Evolutionary conservation across 2,888 invertebrate genomes (phyloP), one percentile per base, ranked within the genome.

Genomic region (Stratiomys singularior): DNA sequence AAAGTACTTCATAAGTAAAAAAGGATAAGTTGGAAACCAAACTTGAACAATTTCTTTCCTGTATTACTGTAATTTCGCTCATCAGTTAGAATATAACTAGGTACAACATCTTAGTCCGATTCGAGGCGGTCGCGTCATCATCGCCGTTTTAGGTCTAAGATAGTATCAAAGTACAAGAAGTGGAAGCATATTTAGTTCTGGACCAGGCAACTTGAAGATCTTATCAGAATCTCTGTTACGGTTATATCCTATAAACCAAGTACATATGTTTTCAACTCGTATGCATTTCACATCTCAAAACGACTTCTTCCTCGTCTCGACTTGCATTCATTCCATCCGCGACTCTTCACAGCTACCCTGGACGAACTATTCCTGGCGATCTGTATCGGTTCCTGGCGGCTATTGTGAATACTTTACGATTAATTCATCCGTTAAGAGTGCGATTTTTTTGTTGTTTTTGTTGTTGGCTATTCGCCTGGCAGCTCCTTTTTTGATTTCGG

Each of bases 391-490:
- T 30, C 21, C 74, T 58, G 2, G 74, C 37, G 44, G 74, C 74
- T 74, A 74, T 74, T 74, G 74, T 74, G 74, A 74, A 74, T 74
- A 30, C 58, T 60, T 60, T 74, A 58, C 74, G 74, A 74, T 74
- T 74, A 74, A 74, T 74, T 58, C 74, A 25, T 60, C 58, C 44
- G 58, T 74, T 74, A 74, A 74, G 60, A 37, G 27, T 52, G 30
- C 60, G 44, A 21, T 13, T 58, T 58, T 67, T 74, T n/a, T n/a
- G n/a, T n/a, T n/a, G n/a, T n/a, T n/a, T 74, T 58, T n/a, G 52
- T 18, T 52, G 28, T 71, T 28, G 52, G 7, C 52, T 52, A 72
- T 56, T 30, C 46, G 47, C 25, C 69, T 69, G 25, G 69, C 11
- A 52, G 72, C 30, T 72, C 27, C 56, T 74, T 58, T n/a, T 58